Base-by-base conservation (phyloP, 2,888 invertebrate species). In the Ochropacha duplaris region DNA sequence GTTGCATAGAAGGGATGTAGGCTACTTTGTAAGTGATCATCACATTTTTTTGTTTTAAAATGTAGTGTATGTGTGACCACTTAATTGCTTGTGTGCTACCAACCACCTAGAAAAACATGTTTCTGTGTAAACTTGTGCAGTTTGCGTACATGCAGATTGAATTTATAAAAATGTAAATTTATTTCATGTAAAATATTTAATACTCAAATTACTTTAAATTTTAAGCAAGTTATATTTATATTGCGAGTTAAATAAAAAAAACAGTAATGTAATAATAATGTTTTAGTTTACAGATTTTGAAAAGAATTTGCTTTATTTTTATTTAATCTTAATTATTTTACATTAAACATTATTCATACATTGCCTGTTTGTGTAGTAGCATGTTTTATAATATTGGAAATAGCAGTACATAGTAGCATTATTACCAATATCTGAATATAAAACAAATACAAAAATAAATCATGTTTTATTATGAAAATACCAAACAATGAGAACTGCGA, bases 401-500 rank as follows among this genome's bases (percentile, higher is more conserved):
- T 44, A 56, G 54, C 56, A 39, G 34, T 56, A 57, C 34, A 56
- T 9, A 56, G 22, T n/a, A n/a, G n/a, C n/a, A n/a, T n/a, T 57
- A 54, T 31, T 49, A 54, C 49, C 50, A 31, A 50, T 19, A n/a
- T 19, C 19, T 44, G 9, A 44, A 19, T 44, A 44, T 19, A 34
- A 57, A 62, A 66, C 60, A 58, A 60, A 34, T 50, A 61, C 49
- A 63, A 58, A 57, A 68, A 56, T 63, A 54, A 59, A 62, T 58
- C 60, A 61, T 61, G 59, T 62, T 57, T 69, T 56, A 57, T 28
- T 31, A 64, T 57, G 60, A 64, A 76, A 65, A 68, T 60, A 74
- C 65, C 44, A 74, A 81, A 74, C 78, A 80, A 77, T 76, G 78
- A 68, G 74, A 65, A 64, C 72, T 69, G 65, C 71, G 65, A 76